These are phyloP conservation scores for Atherinosoma microstoma DNA, from an alignment of 2,797 vertebrate genomes.

Conservation along the genomic window DNA sequence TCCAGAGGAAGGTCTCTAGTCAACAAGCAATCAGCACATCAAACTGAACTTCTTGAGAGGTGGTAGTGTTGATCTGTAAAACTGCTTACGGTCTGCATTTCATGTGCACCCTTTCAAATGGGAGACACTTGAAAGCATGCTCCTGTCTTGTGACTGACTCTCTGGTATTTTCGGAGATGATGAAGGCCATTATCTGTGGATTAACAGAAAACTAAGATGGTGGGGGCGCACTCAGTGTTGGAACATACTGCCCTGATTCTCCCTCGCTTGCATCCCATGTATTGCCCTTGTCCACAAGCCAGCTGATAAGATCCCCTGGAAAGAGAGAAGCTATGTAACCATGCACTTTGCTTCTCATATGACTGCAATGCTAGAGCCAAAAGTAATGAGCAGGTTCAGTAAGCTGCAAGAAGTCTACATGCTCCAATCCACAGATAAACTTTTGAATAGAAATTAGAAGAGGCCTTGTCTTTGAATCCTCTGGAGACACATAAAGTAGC, in stretches of 20 bases:
- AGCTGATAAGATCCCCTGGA: conserved; percentile 55
- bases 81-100: conserved; percentile 15
- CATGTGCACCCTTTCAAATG: conserved; percentile 31
- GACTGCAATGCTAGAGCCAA: conserved; percentile 41
- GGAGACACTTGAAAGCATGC: conserved; percentile 40
- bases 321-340: conserved; percentile 40
- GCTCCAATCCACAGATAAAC: conserved; percentile 22
- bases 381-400: conserved; percentile 40
- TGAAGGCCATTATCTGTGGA: conserved; percentile 68
- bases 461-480: conserved; percentile 39
- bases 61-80: conserved; percentile 8
- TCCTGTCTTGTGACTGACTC: conserved; percentile 65
- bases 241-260: conserved; percentile 51
- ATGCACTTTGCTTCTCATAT: conserved; percentile 41
- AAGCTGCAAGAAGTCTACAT: conserved; percentile 16
- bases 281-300: conserved; percentile 36
- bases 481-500: conserved; percentile 43
- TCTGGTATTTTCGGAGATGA: conserved; percentile 64
- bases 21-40: conserved; percentile 36
- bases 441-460: conserved; percentile 18
- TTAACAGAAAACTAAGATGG: conserved; percentile 59
- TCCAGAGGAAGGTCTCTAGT: conserved; percentile 50
- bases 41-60: conserved; percentile 26
- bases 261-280: conserved; percentile 32
- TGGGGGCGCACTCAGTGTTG: conserved; percentile 34